Evolutionary conservation across 2,113 vertebrate species (phyloP).

Genomic region (Empidonax alnorum): DNA sequence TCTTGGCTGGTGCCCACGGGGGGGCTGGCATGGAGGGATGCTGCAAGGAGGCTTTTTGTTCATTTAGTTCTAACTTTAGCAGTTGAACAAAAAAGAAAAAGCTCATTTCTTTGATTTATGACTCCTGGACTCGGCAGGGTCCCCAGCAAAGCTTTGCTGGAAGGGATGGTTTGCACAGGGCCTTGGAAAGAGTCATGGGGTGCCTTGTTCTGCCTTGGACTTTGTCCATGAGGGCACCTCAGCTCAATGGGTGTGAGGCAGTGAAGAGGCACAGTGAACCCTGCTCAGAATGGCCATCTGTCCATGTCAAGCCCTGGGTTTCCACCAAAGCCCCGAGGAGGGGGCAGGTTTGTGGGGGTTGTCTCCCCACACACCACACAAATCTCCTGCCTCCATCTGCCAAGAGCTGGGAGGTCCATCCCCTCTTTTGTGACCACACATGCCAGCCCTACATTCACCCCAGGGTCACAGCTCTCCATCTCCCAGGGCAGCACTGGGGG

Average conservation of each 20-base stretch:
- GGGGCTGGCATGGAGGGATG: not conserved
- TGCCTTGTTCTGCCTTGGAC: not conserved
- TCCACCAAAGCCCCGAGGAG: not conserved
- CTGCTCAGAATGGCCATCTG: rapidly evolving
- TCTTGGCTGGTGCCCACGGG: not conserved
- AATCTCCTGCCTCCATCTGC: not conserved
- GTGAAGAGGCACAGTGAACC: not conserved
- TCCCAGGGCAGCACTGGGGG: not conserved
- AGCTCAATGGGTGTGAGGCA: rapidly evolving
- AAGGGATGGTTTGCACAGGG: not conserved
- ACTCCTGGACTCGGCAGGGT: rapidly evolving
- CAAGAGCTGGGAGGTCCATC: not conserved
- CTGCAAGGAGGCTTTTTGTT: not conserved
- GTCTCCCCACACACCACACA: rapidly evolving
- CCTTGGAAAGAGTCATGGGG: rapidly evolving
- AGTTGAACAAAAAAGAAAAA: not conserved
- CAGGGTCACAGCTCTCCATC: not conserved
- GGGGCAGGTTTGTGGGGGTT: not conserved
- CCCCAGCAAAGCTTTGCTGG: not conserved
- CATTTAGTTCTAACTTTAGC: not conserved
- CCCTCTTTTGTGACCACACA: rapidly evolving
- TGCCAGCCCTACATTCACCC: not conserved
- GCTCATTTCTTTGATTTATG: not conserved
- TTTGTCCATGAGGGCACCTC: rapidly evolving
- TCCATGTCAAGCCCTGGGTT: not conserved